These are phyloP conservation scores for Mnemiopsis leidyi DNA, from an alignment of 37 sponge, comb jelly and placozoan genomes.

Conservation along the genomic window DNA sequence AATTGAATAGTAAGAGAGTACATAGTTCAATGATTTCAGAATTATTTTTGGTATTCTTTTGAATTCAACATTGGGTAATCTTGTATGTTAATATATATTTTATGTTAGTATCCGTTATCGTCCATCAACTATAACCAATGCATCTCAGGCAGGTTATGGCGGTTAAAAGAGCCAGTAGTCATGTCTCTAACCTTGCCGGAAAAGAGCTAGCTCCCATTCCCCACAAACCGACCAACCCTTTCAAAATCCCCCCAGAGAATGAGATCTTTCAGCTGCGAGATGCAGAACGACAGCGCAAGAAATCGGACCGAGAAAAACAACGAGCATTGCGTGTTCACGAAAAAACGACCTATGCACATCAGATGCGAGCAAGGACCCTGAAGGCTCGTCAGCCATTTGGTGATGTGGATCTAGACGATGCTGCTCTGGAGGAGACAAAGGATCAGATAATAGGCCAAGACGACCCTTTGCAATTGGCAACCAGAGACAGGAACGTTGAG, in stretches of 20 bases:
- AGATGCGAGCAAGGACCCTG: conserved; percentile 74
- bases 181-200: neutral
- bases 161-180: neutral
- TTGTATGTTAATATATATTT: too few relatives aligned
- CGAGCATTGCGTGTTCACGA: conserved; percentile 80
- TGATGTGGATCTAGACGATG: conserved; percentile 52
- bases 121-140: too few relatives aligned
- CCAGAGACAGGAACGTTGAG: conserved; percentile 80
- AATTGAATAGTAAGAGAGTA: too few relatives aligned
- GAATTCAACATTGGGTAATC: too few relatives aligned
- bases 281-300: conserved; percentile 71
- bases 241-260: conserved; percentile 81
- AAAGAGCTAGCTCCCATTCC: conserved; percentile 21
- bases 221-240: conserved; percentile 71
- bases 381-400: conserved; percentile 69
- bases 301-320: conserved; percentile 71
- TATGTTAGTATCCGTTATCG: too few relatives aligned
- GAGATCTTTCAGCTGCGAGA: conserved; percentile 85
- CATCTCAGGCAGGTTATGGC: neutral
- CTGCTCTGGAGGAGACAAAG: conserved; percentile 7
- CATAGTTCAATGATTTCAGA: too few relatives aligned
- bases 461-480: conserved; percentile 50
- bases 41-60: too few relatives aligned
- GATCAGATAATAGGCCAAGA: conserved; percentile 55
- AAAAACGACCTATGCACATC: conserved; percentile 86